phyloP scores from a whole-genome alignment of 2,797 vertebrate genomes.

The Hoplostethus atlanticus region DNA sequence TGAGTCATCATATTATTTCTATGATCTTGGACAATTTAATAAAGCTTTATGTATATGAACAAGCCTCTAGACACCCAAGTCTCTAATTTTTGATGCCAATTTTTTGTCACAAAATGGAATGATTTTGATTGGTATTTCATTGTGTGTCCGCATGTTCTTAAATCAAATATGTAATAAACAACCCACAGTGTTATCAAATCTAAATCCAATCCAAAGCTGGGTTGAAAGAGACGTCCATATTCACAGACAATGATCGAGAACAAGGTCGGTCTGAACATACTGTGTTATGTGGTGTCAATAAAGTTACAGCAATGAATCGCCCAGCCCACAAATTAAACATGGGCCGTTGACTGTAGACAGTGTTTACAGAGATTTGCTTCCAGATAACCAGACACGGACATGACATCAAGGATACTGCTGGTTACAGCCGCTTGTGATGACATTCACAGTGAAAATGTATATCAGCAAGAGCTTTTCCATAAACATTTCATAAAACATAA shows the following conservation, averaged over 20 bases:
- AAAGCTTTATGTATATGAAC: neutral
- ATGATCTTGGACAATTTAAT: neutral
- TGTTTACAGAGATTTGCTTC: constrained; percentile 65
- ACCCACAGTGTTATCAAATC: neutral
- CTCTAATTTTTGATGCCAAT: neutral
- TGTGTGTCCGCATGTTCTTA: neutral
- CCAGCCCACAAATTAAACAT: constrained; percentile 75
- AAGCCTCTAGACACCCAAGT: neutral
- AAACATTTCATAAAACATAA: no score
- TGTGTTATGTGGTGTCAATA: constrained; percentile 21
- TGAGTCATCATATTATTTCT: no score
- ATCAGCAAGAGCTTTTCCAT: neutral
- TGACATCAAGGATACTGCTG: constrained; percentile 46
- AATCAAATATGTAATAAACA: neutral
- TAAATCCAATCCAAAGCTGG: neutral
- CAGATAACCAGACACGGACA: constrained; percentile 44
- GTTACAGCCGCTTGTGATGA: neutral
- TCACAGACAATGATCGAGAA: neutral
- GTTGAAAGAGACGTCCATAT: neutral
- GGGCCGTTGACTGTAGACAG: constrained; percentile 34
- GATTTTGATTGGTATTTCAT: neutral
- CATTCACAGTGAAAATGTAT: neutral
- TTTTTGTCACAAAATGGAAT: no score
- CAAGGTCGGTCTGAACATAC: neutral
- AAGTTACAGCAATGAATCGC: constrained; percentile 4